Evolutionary conservation across 2,888 invertebrate genomes (phyloP).

Genomic region (Tetranychus truncatus): DNA sequence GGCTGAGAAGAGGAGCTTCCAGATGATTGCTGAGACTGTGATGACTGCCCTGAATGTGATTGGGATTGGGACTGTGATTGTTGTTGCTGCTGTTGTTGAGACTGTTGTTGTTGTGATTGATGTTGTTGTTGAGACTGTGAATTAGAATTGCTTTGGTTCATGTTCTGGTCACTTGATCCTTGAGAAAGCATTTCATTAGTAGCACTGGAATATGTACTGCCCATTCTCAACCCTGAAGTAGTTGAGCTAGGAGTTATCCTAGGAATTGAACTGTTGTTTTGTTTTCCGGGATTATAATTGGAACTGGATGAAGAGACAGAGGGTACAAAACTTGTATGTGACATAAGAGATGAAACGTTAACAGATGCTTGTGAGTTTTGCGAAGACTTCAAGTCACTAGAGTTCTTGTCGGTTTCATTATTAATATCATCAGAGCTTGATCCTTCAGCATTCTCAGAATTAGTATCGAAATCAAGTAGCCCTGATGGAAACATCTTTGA

Average conservation of each 20-base stretch:
- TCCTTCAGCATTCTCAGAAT: not conserved
- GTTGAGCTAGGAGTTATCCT: not conserved
- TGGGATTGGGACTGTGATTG: not conserved
- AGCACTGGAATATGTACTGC: not conserved
- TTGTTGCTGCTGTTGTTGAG: not conserved
- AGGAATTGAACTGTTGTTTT: not conserved
- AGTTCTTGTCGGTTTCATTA: not conserved
- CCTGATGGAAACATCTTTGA: conserved; percentile 18
- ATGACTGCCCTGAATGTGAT: not conserved
- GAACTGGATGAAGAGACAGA: not conserved
- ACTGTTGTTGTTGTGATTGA: not conserved
- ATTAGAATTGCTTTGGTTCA: not conserved
- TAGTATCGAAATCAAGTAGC: not conserved
- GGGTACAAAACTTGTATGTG: not conserved
- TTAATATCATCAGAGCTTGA: not conserved
- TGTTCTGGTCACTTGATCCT: not conserved
- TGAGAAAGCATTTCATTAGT: not conserved
- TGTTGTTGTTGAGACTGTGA: not conserved
- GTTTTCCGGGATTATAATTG: not conserved
- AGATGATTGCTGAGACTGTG: conserved; percentile 1
- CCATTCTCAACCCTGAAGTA: not conserved
- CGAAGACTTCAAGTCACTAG: not conserved
- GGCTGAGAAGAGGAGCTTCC: not conserved
- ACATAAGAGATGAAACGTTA: not conserved
- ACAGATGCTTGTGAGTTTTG: not conserved